Evolutionary conservation across 92 coral and sea anemone species (phyloP), one percentile per base, ranked within the genome.

Genomic region (Porites rus): DNA sequence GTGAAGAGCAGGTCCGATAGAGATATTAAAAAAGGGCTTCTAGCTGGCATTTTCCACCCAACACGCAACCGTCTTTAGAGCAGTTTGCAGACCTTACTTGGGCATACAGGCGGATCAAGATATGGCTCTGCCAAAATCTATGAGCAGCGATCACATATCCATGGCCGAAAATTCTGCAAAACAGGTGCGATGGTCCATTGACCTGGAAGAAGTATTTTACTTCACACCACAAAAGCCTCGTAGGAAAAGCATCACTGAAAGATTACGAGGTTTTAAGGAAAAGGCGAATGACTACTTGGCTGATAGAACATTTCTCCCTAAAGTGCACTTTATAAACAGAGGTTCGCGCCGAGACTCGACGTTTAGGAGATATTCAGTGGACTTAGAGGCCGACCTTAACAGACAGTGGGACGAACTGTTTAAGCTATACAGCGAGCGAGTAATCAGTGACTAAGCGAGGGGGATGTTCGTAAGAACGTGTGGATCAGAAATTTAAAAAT

Each of bases 331-430:
- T 80, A 13, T 67, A 10, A 56, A 72, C 85, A 72, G 78, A 51
- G 69, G 19, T 11, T 25, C 75, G 12, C 93, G 93, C 16, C 70
- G 84, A 8, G 56, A 85, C 66, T 74, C 79, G 18, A 38, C 16
- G 80, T 63, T 83, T 7, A 50, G 71, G 28, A 79, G 80, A 6
- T 63, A 83, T 20, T 60, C 72, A 0, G 54, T 89, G 38, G 98
- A 94, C 64, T n/a, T 81, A 3, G 98, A 90, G 69, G 51, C 75
- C 24, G 98, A 94, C 59, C 75, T 92, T 25, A 88, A 94, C 65
- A 67, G 88, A 2, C 91, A 85, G 51, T 94, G 98, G 98, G 98
- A 94, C 51, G 59, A 79, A 46, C 78, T 94, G 20, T 94, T 94
- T 78, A 95, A 90, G 53, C 64, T 92, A 17, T 83, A 73, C 74